Conservation (phyloP, 2,113 vertebrate genomes). For the Bos javanicus region DNA sequence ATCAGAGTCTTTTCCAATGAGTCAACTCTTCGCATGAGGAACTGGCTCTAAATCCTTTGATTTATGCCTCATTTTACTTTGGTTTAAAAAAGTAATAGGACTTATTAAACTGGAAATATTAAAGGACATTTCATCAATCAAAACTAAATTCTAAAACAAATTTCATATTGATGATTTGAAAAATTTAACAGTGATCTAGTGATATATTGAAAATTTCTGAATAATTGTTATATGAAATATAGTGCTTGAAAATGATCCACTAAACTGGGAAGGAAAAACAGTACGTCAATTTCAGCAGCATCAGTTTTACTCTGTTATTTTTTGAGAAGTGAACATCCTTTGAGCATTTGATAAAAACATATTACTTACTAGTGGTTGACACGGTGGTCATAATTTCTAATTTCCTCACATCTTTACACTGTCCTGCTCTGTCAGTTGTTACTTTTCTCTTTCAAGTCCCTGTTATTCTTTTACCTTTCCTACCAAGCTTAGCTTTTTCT, state of each 20-base stretch:
- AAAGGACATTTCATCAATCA: neutral
- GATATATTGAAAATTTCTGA: neutral
- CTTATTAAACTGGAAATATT: neutral
- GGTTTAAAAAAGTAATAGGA: neutral
- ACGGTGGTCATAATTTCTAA: neutral
- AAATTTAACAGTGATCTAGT: neutral
- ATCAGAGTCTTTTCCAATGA: no score
- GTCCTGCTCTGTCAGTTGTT: neutral
- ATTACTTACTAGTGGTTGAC: neutral
- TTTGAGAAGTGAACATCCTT: neutral
- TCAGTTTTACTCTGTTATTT: neutral
- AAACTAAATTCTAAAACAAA: neutral
- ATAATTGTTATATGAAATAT: neutral
- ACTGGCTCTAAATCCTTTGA: neutral
- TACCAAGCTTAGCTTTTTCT: neutral
- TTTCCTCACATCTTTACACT: neutral
- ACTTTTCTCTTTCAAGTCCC: neutral
- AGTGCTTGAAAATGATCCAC: neutral
- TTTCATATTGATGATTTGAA: neutral
- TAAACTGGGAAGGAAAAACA: neutral
- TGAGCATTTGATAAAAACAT: neutral
- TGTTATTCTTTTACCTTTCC: neutral
- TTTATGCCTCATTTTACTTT: constrained; percentile 35
- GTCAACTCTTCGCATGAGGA: neutral
- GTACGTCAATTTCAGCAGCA: neutral